These are phyloP conservation scores for Nebria brevicollis DNA, from an alignment of 2,888 invertebrate species.

Conservation along the genomic window DNA sequence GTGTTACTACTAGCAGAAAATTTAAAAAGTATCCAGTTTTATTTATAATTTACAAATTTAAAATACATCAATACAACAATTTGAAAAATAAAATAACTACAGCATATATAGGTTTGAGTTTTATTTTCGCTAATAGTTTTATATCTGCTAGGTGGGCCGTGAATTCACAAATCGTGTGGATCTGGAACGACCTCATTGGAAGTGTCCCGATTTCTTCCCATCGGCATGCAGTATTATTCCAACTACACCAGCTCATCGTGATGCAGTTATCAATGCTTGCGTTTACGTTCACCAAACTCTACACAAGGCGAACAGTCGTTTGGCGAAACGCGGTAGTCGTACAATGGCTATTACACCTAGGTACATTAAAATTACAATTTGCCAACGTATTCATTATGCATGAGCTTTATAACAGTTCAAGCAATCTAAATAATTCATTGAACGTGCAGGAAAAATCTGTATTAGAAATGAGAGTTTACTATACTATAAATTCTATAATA, in stretches of 20 bases:
- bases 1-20: too few species aligned
- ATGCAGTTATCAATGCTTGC: conserved; percentile 98
- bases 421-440: too few species aligned
- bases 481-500: too few species aligned
- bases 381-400: too few species aligned
- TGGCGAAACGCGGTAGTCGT: conserved; percentile 91
- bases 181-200: conserved; percentile 87
- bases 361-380: background rate
- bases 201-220: conserved; percentile 90
- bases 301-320: conserved; percentile 90
- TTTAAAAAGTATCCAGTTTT: too few species aligned
- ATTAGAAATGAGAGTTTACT: too few species aligned
- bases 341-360: conserved; percentile 96
- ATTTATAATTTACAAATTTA: too few species aligned
- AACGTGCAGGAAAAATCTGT: too few species aligned
- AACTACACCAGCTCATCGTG: conserved; percentile 82
- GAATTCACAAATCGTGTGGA: conserved; percentile 97
- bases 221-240: conserved; percentile 83
- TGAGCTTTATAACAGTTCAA: too few species aligned
- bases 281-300: conserved; percentile 98
- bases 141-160: conserved; percentile 76
- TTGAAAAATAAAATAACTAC: too few species aligned
- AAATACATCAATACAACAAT: too few species aligned
- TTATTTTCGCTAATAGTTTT: conserved; percentile 7
- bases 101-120: background rate